Base-by-base conservation (phyloP, 2,888 invertebrate species). In the Orthonevra nobilis region DNA sequence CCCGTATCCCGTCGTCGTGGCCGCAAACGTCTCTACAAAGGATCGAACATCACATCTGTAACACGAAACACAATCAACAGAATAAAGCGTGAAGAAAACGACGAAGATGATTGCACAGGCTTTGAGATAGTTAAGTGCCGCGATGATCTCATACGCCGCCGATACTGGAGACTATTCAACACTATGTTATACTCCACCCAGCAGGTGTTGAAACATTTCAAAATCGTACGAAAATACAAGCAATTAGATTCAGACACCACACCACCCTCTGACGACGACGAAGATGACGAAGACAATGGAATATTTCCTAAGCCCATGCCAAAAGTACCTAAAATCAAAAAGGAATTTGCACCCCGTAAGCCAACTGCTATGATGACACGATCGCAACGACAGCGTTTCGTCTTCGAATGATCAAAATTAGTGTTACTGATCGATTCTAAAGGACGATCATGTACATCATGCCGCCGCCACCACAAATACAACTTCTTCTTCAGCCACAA, bases 321-420 rank as follows among this genome's bases (percentile, higher is more conserved):
- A 44, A 42, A 54, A 46, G 15, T 48, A 50, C 68, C 34, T 44
- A 32, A 70, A 54, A 23, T 46, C 2, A 68, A 61, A 26, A 63
- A 56, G 26, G 61, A 58, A 61, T 3, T 15, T 38, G 28, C 52
- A 28, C 28, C 82, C 0, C 85, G 85, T 2, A 81, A 82, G 5
- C 84, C 85, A 56, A 85, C 87, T 0, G 83, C 81, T 30, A 83
- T 86, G 32, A 82, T 84, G 36, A 79, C 82, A 46, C 84, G 87
- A 40, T 85, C 86, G 1, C 79, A 85, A 69, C 82, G 86, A 0
- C 84, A 86, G 23, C 83, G 83, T 9, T 84, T 84, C 60, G 85
- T 86, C 12, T 87, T 84, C 14, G 84, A 87, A 85, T 87, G 87
- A 87, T 87, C 82, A 63, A 74, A 19, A 63, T 74, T 74, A 44